phyloP scores from a whole-genome alignment of 2,797 vertebrate genomes.

The Chaenodraco wilsoni region DNA sequence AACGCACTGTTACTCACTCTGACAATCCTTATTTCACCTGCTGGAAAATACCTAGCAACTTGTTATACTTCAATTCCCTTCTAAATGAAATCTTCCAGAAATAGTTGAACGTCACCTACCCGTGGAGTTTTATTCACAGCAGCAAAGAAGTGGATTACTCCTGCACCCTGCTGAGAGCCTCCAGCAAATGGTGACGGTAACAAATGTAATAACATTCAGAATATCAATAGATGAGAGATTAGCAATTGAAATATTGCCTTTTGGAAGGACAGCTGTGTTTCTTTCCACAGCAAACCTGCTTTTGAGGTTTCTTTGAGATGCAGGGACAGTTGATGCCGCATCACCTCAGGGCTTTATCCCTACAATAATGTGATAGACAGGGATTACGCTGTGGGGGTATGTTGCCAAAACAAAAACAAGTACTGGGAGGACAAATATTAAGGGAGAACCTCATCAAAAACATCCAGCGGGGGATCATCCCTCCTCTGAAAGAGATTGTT shows the following conservation, averaged over 20 bases:
- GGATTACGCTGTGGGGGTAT: conserved; percentile 29
- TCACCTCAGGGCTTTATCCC: conserved; percentile 27
- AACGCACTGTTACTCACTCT: background rate
- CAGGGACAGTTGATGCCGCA: background rate
- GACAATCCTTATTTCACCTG: conserved; percentile 6
- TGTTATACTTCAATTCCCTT: background rate
- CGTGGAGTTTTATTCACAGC: conserved; percentile 12
- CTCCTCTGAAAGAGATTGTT: conserved; percentile 10
- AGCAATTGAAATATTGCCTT: conserved; percentile 36
- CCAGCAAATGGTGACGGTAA: conserved; percentile 2
- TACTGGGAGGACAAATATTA: conserved; percentile 10
- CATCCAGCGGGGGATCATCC: background rate
- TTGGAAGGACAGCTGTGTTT: conserved; percentile 24
- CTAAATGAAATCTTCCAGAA: conserved; percentile 10
- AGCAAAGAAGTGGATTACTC: conserved; percentile 16
- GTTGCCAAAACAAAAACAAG: conserved; percentile 23
- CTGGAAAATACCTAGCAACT: conserved; percentile 9
- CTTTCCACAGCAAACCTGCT: conserved; percentile 5
- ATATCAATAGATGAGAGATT: conserved; percentile 29
- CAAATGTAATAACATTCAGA: conserved; percentile 18
- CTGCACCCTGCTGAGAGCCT: conserved; percentile 6
- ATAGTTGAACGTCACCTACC: background rate
- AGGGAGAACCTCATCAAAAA: conserved; percentile 31
- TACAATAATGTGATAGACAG: conserved; percentile 18
- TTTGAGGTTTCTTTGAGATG: conserved; percentile 6